phyloP scores from a whole-genome alignment of 2,888 invertebrate species.

The Eurytoma adleriae region DNA sequence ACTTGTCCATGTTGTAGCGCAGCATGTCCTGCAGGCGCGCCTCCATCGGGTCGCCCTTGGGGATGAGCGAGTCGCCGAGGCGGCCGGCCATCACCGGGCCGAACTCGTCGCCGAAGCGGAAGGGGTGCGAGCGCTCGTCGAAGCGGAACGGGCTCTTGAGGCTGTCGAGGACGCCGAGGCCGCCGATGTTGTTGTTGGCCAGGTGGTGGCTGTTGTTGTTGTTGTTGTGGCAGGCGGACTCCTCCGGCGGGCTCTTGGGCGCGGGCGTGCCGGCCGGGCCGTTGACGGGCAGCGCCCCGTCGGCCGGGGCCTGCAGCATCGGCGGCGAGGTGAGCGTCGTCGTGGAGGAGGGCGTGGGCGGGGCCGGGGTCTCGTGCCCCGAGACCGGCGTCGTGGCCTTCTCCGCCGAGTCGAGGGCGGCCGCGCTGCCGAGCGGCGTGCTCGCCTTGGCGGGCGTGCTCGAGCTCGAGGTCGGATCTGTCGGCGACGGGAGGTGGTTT shows the following conservation, averaged over 20 bases:
- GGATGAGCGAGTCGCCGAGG: constrained; percentile 92
- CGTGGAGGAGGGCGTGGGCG: constrained; percentile 74
- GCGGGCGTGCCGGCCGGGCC: constrained; percentile 65
- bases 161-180: constrained; percentile 77
- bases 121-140: constrained; percentile 87
- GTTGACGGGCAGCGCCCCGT: constrained; percentile 55
- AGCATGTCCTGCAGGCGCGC: constrained; percentile 95
- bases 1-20: constrained; percentile 96
- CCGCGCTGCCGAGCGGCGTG: constrained; percentile 68
- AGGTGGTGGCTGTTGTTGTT: constrained; percentile 77
- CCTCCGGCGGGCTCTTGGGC: constrained; percentile 75
- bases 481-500: constrained; percentile 77
- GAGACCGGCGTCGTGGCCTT: constrained; percentile 77
- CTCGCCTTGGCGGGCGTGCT: constrained; percentile 71
- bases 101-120: constrained; percentile 90
- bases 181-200: constrained; percentile 74
- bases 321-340: constrained; percentile 72
- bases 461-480: constrained; percentile 75
- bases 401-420: constrained; percentile 67
- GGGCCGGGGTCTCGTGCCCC: constrained; percentile 78
- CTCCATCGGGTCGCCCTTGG: constrained; percentile 96
- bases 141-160: constrained; percentile 85
- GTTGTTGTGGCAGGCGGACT: constrained; percentile 70
- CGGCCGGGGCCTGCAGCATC: constrained; percentile 63
- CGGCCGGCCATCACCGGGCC: constrained; percentile 90